Base-by-base conservation (phyloP, 2,888 invertebrate genomes). In the Norana najaformis region DNA sequence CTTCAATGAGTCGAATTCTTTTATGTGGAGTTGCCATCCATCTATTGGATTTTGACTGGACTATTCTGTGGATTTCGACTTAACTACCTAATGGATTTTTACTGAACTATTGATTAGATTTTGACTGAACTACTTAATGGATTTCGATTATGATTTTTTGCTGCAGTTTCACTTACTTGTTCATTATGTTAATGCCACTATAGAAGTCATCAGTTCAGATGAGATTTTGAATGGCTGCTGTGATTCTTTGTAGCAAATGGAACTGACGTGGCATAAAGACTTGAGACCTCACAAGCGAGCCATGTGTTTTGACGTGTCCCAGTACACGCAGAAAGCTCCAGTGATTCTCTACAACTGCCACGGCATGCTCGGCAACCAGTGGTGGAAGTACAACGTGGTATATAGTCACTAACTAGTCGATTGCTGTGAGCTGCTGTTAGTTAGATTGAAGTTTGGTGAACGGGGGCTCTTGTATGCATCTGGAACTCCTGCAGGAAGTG, bases 341-440 rank as follows among this genome's bases (percentile, higher is more conserved):
- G 96, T 99, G 0, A 96, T 96, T 36, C 95, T 98, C 91, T 98
- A 97, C 96, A 96, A 96, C 20, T 99, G 99, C 93, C 98, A 99
- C 94, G 97, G 97, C 0, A 97, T 97, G 94, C 97, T 97, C 90
- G 98, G 98, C 2, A 99, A 99, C 95, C 99, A 99, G 95, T 96
- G 97, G 92, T 99, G 98, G 97, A 96, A 96, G 93, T 98, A 97
- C 94, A 96, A 97, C 92, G 88, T 93, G 91, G 95, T 95, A 92
- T 93, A 94, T 93, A 88, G 69, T 36, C 88, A 37, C 30, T 38
- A 88, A 38, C 23, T 41, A 41, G 41, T 41, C 18, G 41, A 16
- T 41, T 41, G 41, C 41, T 18, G 13, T 41, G n/a, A n/a, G n/a
- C 47, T 47, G 47, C 13, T 18, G 20, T 69, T 69, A 8, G 30